Evolutionary conservation across 2,888 invertebrate genomes (phyloP), one percentile per base, ranked within the genome.

Genomic region (Lymantria monacha): DNA sequence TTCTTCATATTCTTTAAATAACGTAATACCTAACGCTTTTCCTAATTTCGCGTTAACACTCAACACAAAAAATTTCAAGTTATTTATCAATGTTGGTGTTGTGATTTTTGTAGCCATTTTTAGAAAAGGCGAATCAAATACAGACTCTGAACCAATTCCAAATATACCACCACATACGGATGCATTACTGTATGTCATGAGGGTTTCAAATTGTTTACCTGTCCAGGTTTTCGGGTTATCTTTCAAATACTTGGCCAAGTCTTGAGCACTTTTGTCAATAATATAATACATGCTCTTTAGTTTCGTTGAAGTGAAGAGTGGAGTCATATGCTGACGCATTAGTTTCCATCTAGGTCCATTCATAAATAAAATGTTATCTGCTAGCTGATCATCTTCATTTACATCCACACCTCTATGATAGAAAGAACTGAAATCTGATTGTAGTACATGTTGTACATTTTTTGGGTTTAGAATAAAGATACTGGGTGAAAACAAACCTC

Each of bases 231-330:
- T 74, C 33, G 75, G 71, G 46, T 74, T 67, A 0, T 64, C 48
- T 11, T 74, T 70, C 3, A 83, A 51, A 42, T 69, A 69, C 0
- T 63, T 54, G 1, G 79, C 66, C 11, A 82, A 81, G 48, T 83
- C 81, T 46, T 65, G 63, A 0, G 78, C 79, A 15, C 77, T 67
- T 51, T 70, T 76, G 11, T 78, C 77, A 45, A 85, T 75, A n/a
- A 83, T 76, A 37, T 75, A 75, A 55, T 74, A 85, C 81, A 88
- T 82, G 41, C 76, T 81, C 51, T 82, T 82, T 9, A 87, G 62
- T 54, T 86, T 87, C 0, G 66, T 64, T 0, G 74, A 61, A 0
- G 84, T 83, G 51, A 88, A 87, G 2, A 81, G 65, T 0, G 87
- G 83, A 0, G 81, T 76, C 64, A 88, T 66, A 40, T 76, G 85